Percentiles rank a stretch among this genome's conserved stretches.
phyloP scores from a whole-genome alignment of 2,888 invertebrate species.

The Dromius quadrimaculatus region DNA sequence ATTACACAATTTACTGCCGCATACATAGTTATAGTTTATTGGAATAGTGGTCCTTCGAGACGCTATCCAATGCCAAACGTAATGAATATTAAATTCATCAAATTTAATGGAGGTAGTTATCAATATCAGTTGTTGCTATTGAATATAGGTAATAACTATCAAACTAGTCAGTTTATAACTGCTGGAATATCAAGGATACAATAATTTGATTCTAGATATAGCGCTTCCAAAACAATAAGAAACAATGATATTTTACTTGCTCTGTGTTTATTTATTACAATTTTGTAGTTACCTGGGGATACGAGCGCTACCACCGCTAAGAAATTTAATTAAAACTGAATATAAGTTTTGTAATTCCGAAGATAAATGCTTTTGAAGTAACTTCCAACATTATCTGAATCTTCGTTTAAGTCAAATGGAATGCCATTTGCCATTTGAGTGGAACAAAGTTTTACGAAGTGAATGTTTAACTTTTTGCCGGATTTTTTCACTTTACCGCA shows the following conservation, averaged over 20 bases:
- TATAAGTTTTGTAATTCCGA: slow-evolving; percentile 48
- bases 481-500: slow-evolving; percentile 17
- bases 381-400: slow-evolving; percentile 13
- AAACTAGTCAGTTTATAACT: too few relatives aligned
- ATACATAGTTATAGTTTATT: not conserved
- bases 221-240: too few relatives aligned
- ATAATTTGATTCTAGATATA: too few relatives aligned
- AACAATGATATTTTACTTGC: too few relatives aligned
- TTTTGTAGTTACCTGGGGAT: slow-evolving; percentile 13
- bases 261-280: slow-evolving; percentile 1
- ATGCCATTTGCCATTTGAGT: slow-evolving; percentile 14
- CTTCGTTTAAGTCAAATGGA: slow-evolving; percentile 21
- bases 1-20: not conserved
- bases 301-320: not conserved
- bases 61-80: too few relatives aligned
- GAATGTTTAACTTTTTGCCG: slow-evolving; percentile 16
- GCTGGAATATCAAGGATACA: too few relatives aligned
- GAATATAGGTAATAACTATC: too few relatives aligned
- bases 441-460: not conserved
- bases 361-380: slow-evolving; percentile 28
- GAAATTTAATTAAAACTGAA: slow-evolving; percentile 48
- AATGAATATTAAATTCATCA: too few relatives aligned
- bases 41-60: not conserved
- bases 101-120: too few relatives aligned
- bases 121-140: too few relatives aligned